Percentiles rank a stretch among this genome's conserved stretches.
Evolutionary conservation across 2,888 invertebrate genomes (phyloP).

Genomic region (Listrodromus nycthemerus): DNA sequence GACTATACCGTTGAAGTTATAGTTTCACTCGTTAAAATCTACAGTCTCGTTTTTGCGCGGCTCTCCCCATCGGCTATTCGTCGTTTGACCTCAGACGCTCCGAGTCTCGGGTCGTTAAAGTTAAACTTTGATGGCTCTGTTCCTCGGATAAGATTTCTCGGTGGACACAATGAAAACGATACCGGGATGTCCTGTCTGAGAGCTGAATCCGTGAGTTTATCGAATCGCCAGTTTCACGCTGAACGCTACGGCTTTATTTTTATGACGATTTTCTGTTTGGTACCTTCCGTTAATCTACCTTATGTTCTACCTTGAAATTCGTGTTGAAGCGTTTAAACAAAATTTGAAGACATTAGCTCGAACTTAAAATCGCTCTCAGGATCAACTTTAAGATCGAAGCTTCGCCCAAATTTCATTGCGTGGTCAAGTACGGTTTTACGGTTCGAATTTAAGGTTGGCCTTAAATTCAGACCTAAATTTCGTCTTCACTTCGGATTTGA

Average conservation of each 20-base stretch:
- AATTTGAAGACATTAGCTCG: too few relatives aligned
- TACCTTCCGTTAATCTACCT: background rate
- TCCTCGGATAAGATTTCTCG: slow-evolving; percentile 11
- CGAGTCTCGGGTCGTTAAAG: background rate
- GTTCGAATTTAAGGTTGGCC: too few relatives aligned
- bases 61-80: slow-evolving; percentile 39
- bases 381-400: too few relatives aligned
- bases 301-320: too few relatives aligned
- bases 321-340: too few relatives aligned
- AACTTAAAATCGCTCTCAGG: too few relatives aligned
- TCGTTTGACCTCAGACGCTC: slow-evolving; percentile 12
- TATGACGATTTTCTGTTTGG: background rate
- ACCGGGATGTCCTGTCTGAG: background rate
- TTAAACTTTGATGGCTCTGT: slow-evolving; percentile 15
- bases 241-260: background rate
- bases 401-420: too few relatives aligned
- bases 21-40: slow-evolving; percentile 46
- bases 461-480: too few relatives aligned
- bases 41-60: slow-evolving; percentile 25
- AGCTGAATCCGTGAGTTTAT: background rate
- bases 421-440: too few relatives aligned
- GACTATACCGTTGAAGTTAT: slow-evolving; percentile 34
- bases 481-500: too few relatives aligned
- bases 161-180: background rate
- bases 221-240: background rate